These are phyloP conservation scores for Vulpes ferrilata DNA, from an alignment of 2,113 vertebrate genomes.

Conservation along the genomic window DNA sequence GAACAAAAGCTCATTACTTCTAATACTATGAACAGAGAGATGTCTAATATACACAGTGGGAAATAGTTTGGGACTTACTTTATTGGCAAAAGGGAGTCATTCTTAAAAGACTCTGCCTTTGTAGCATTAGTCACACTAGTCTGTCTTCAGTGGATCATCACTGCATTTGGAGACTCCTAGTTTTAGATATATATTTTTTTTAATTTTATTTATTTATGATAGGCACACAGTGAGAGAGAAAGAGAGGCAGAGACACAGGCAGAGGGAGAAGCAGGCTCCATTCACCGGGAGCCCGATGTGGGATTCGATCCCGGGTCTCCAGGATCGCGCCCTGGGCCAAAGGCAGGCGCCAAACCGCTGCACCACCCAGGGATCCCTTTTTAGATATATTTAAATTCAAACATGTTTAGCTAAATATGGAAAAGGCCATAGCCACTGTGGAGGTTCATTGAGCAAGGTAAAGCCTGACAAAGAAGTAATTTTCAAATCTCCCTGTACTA, in stretches of 20 bases:
- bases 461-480: not conserved
- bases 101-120: not conserved
- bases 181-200: not conserved
- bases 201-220: too few species aligned
- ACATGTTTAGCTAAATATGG: not conserved
- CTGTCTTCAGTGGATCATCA: not conserved
- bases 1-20: slow-evolving; percentile 9
- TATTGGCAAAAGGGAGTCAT: not conserved
- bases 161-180: not conserved
- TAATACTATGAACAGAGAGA: not conserved
- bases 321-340: too few species aligned
- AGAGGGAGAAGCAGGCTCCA: too few species aligned
- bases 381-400: not conserved
- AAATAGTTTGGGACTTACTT: not conserved
- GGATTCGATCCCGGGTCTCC: too few species aligned
- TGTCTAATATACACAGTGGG: not conserved
- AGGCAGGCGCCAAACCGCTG: too few species aligned
- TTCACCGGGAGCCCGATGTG: too few species aligned
- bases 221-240: too few species aligned
- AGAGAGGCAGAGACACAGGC: too few species aligned
- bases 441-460: not conserved
- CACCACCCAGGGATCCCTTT: not conserved
- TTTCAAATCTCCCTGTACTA: not conserved
- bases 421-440: not conserved
- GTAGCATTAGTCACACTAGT: not conserved